These are phyloP conservation scores for Cheilosia grossa DNA, from an alignment of 2,888 invertebrate species.

Conservation along the genomic window DNA sequence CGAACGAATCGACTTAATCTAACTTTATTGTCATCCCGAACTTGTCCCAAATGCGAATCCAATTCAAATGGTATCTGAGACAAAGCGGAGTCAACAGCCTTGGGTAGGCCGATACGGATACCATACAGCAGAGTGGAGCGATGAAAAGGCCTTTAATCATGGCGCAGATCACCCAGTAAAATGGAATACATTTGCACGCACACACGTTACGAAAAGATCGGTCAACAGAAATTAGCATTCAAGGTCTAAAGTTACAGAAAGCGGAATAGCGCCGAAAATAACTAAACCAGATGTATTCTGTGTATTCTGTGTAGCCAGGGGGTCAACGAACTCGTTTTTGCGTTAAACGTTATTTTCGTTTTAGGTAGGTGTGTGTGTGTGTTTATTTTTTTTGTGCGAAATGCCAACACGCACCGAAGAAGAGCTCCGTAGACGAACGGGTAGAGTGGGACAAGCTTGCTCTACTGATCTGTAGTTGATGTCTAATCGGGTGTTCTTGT, in stretches of 20 bases:
- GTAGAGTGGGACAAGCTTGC: too few species aligned
- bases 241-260: conserved; percentile 60
- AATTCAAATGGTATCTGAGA: conserved; percentile 12
- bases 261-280: conserved; percentile 14
- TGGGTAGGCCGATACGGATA: conserved; percentile 23
- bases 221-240: conserved; percentile 59
- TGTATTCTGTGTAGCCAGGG: background rate
- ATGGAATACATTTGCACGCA: conserved; percentile 32
- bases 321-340: conserved; percentile 44
- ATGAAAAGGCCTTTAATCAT: conserved; percentile 27
- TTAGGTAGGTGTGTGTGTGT: too few species aligned
- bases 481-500: too few species aligned
- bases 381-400: conserved; percentile 2
- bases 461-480: too few species aligned
- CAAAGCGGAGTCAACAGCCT: conserved; percentile 46
- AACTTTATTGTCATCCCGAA: conserved; percentile 10
- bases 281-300: conserved; percentile 10
- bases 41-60: conserved; percentile 22
- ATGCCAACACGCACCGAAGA: conserved; percentile 12
- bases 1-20: background rate
- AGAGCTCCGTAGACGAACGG: background rate
- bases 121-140: background rate
- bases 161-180: conserved; percentile 40
- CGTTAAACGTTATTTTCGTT: conserved; percentile 30
- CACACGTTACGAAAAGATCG: conserved; percentile 17